Conservation (phyloP, 1,140 invertebrate genomes). For the Ericerus pela region DNA sequence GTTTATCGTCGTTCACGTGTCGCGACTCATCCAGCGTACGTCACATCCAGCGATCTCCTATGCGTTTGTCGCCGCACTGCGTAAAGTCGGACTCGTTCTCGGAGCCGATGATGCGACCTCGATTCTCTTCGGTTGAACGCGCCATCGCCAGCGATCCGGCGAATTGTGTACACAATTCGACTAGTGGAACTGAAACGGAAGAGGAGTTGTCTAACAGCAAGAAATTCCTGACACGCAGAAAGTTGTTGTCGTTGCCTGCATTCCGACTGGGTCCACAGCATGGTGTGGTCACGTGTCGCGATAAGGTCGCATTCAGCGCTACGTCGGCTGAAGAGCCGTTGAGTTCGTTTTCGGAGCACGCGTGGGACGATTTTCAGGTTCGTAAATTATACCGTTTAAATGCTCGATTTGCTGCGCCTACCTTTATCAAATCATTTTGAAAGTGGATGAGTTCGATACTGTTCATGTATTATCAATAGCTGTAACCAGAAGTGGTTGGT, state of each 20-base stretch:
- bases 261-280: conserved; percentile 40
- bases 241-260: conserved; percentile 24
- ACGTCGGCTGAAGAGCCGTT: conserved; percentile 24
- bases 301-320: conserved; percentile 19
- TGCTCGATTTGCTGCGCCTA: background rate
- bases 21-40: conserved; percentile 1
- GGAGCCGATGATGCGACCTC: conserved; percentile 4
- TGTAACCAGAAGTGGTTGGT: too few relatives aligned
- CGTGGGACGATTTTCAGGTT: conserved; percentile 49
- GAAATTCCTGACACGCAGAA: conserved; percentile 15
- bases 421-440: too few relatives aligned
- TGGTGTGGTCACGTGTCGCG: conserved; percentile 36
- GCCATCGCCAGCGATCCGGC: background rate
- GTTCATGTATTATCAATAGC: too few relatives aligned
- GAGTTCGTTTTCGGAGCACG: conserved; percentile 74
- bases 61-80: conserved; percentile 42
- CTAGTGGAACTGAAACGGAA: conserved; percentile 32
- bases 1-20: conserved; percentile 23
- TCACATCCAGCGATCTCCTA: conserved; percentile 27
- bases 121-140: background rate
- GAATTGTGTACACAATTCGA: background rate
- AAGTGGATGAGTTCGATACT: too few relatives aligned
- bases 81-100: conserved; percentile 23
- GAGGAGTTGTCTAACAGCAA: conserved; percentile 28
- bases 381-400: background rate